Evolutionary conservation across 1,140 invertebrate species (phyloP).

Genomic region (Drosophila persimilis): DNA sequence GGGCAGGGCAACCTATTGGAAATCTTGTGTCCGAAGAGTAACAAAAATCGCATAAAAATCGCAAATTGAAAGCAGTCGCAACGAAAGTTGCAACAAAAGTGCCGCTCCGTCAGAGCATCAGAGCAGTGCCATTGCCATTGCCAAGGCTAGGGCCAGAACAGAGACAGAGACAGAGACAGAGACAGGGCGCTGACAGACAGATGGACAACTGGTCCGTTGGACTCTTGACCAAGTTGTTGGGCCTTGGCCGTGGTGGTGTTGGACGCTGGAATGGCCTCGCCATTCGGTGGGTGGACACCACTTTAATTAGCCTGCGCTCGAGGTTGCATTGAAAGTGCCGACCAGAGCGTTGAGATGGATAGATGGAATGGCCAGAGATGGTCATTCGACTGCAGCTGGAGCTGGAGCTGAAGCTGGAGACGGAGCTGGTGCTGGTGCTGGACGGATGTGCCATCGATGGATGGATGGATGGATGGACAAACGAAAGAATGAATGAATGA

Average conservation of each 20-base stretch:
- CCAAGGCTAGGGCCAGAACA: conserved; percentile 3
- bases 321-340: conserved; percentile 67
- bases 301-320: conserved; percentile 73
- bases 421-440: conserved; percentile 9
- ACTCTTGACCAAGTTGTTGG: conserved; percentile 41
- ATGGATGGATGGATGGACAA: conserved; percentile 40
- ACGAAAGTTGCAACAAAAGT: conserved; percentile 57
- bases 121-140: conserved; percentile 20
- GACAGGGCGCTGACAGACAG: conserved; percentile 63
- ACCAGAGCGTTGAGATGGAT: conserved; percentile 41
- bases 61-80: conserved; percentile 61
- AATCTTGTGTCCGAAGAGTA: conserved; percentile 38
- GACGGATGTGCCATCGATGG: conserved; percentile 29
- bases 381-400: background rate
- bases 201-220: conserved; percentile 30
- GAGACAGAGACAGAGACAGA: conserved; percentile 29
- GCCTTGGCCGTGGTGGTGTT: background rate
- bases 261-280: conserved; percentile 17
- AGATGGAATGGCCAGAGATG: conserved; percentile 14
- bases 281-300: conserved; percentile 74
- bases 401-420: background rate
- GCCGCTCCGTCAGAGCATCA: conserved; percentile 37
- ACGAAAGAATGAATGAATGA: conserved; percentile 49
- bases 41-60: conserved; percentile 71
- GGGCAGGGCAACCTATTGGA: conserved; percentile 5